Evolutionary conservation across 30 jellyfish, hydroid and myxozoan species (phyloP).

Genomic region (Aurelia sp.): DNA sequence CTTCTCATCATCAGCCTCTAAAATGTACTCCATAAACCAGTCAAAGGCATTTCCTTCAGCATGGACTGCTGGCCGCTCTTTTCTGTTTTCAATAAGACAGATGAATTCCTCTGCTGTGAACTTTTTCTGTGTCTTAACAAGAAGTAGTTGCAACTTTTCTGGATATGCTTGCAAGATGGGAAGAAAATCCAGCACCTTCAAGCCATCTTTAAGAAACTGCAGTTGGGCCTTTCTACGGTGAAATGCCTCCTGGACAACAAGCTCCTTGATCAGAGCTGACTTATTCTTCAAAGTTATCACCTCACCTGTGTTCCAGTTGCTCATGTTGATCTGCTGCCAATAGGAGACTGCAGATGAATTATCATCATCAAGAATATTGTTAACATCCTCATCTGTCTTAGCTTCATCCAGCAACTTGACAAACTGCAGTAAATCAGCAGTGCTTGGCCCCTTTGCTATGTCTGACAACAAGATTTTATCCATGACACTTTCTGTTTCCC

Average conservation of each 20-base stretch:
- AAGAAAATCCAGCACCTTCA: conserved; percentile 14
- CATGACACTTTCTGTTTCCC: conserved; percentile 33
- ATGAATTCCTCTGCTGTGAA: conserved; percentile 18
- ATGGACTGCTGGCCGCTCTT: conserved; percentile 14
- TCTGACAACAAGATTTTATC: conserved; percentile 19
- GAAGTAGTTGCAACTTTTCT: no score
- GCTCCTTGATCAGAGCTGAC: conserved; percentile 23
- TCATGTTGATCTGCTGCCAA: conserved; percentile 42
- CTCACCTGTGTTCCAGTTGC: conserved; percentile 27
- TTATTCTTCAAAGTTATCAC: conserved; percentile 13
- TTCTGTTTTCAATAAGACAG: conserved; percentile 14
- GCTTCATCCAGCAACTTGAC: conserved; percentile 26
- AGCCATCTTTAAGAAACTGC: conserved; percentile 12
- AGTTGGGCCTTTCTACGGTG: conserved; percentile 30
- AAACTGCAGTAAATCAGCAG: conserved; percentile 24
- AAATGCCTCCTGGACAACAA: conserved; percentile 17
- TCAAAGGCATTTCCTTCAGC: conserved; percentile 33
- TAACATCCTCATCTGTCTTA: conserved; percentile 2
- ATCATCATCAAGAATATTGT: conserved; percentile 13
- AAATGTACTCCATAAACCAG: conserved; percentile 19
- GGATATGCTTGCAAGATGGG: no score
- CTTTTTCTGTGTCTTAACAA: background rate
- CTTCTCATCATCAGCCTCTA: background rate
- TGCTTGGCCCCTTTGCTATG: conserved; percentile 20
- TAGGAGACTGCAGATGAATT: conserved; percentile 13